Evolutionary conservation across 1,140 invertebrate genomes (phyloP).

Genomic region (Mactra quadrangularis): DNA sequence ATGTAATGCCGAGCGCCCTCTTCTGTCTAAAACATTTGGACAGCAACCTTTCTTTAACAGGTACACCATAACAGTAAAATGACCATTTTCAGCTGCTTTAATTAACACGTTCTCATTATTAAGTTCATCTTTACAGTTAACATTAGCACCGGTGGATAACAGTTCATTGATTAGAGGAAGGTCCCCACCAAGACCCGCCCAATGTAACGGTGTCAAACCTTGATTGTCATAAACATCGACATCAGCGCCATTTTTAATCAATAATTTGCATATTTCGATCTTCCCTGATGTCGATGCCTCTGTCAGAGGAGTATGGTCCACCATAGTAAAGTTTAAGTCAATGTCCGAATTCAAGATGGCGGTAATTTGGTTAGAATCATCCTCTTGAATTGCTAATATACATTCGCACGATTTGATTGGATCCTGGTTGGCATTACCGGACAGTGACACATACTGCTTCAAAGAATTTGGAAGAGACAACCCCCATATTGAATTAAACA

Average conservation of each 20-base stretch:
- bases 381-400: background rate
- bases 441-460: constrained; percentile 32
- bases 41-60: background rate
- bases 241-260: constrained; percentile 16
- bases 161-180: background rate
- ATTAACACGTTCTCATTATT: background rate
- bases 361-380: background rate
- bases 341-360: background rate
- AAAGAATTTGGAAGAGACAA: background rate
- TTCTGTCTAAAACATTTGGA: background rate
- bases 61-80: background rate
- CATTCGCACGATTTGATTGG: background rate
- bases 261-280: background rate
- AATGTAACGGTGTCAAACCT: constrained; percentile 20
- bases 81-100: background rate
- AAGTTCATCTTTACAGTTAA: background rate
- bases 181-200: background rate
- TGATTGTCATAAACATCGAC: background rate
- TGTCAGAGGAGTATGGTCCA: constrained; percentile 20
- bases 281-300: background rate
- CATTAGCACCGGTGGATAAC: background rate
- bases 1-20: constrained; percentile 1
- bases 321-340: constrained; percentile 8
- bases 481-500: background rate
- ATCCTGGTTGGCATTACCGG: background rate